Evolutionary conservation across 30 jellyfish, hydroid and myxozoan species (phyloP), one percentile per base, ranked within the genome.

Genomic region (Cassiopea andromeda): DNA sequence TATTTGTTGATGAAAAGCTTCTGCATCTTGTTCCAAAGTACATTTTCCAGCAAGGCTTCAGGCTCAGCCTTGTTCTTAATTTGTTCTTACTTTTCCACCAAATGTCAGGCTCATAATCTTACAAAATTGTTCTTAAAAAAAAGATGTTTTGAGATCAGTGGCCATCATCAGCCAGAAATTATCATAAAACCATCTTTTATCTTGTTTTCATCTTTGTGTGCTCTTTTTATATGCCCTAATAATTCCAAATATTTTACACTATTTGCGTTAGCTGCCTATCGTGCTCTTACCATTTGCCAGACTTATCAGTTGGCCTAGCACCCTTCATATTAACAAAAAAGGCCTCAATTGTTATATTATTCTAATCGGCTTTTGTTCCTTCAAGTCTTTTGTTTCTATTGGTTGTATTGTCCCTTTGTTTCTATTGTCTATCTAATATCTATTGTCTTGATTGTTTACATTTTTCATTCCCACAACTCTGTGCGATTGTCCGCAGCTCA

Each of bases 391-490:
- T 67, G 54, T 81, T 81, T 61, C 80, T 27, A 81, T 27, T 38
- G 82, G 16, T 7, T 70, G 72, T 67, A 60, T 81, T 81, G 90
- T 66, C 4, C 46, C 71, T 16, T 46, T 47, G 44, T 54, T 44
- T 7, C 50, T 54, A 47, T 77, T 77, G 86, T 77, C 17, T 77
- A 1, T 7, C 4, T 72, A 70, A 70, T 84, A 85, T 76, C 93
- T 67, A 69, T 86, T 86, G 93, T 86, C 49, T 19, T 86, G 16
- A 67, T 49, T 86, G 94, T 87, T 87, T 81, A 87, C 94, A 87
- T 67, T 66, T 77, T 87, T 87, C 94, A 87, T 87, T 87, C 94
- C 94, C 94, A 87, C 94, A 87, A 87, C 90, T 87, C 94, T 59
- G 87, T 87, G 94, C 94, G 90, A 78, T 87, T 87, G 94, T 87